Evolutionary conservation across 2,113 vertebrate genomes (phyloP).

Genomic region (Cyanoramphus novaezelandiae): DNA sequence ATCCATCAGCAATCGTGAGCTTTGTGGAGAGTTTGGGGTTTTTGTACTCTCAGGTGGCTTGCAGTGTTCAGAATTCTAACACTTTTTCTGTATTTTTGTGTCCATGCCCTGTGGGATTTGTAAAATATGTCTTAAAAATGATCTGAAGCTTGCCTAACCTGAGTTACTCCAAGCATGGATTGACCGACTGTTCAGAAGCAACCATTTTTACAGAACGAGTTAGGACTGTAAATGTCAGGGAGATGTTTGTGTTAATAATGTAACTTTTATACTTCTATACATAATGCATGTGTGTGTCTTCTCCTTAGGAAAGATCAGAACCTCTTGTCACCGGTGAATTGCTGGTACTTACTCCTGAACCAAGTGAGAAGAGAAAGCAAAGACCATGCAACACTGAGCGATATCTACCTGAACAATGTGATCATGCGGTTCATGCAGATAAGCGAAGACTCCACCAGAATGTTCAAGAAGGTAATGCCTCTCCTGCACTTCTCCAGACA

Average conservation of each 20-base stretch:
- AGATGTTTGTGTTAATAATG: not conserved
- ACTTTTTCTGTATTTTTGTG: not conserved
- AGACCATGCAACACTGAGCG: conserved; percentile 93
- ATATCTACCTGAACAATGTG: conserved; percentile 98
- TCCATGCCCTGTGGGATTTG: not conserved
- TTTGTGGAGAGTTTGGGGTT: not conserved
- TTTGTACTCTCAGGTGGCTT: not conserved
- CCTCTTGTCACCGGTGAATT: conserved; percentile 95
- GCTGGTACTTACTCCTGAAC: conserved; percentile 98
- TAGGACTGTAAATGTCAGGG: not conserved
- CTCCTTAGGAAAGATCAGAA: conserved; percentile 93
- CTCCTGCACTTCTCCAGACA: not conserved
- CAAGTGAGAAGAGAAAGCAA: conserved; percentile 97
- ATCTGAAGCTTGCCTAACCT: not conserved
- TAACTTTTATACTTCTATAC: not conserved
- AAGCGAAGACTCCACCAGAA: conserved; percentile 95
- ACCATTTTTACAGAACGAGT: not conserved
- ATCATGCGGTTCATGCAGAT: conserved; percentile 99
- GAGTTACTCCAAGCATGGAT: not conserved
- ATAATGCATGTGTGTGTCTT: not conserved
- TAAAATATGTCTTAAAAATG: not conserved
- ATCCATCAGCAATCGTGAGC: not conserved
- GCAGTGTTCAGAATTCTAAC: not conserved
- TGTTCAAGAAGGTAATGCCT: conserved; percentile 92
- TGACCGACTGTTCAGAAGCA: not conserved